Percentiles rank a stretch among this genome's conserved stretches.
Evolutionary conservation across 2,113 vertebrate genomes (phyloP).

Genomic region (Bungarus multicinctus): DNA sequence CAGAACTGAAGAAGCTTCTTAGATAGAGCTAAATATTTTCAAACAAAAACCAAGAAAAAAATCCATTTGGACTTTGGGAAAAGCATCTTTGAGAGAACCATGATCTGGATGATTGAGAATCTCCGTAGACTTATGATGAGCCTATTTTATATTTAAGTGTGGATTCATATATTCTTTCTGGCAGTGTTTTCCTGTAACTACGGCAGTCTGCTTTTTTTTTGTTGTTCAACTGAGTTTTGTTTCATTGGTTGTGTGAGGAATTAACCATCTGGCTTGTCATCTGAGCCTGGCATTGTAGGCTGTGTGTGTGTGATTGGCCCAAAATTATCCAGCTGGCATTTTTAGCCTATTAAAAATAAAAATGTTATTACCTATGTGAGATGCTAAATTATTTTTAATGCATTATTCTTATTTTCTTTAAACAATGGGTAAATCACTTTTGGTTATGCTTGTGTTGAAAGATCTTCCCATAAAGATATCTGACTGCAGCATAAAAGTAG

Average conservation of each 20-base stretch:
- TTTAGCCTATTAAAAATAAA: background rate
- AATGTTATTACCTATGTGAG: background rate
- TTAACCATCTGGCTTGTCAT: background rate
- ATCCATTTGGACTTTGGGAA: background rate
- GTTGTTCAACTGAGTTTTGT: background rate
- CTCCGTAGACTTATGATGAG: background rate
- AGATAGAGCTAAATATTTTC: background rate
- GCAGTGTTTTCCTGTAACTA: background rate
- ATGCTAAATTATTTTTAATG: background rate
- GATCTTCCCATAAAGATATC: background rate
- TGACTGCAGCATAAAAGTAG: background rate
- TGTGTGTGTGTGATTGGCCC: background rate
- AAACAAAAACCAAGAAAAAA: background rate
- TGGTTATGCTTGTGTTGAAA: background rate
- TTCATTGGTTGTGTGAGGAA: background rate
- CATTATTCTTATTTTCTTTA: background rate
- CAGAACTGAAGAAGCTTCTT: background rate
- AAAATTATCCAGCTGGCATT: background rate
- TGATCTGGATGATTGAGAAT: background rate
- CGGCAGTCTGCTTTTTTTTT: background rate
- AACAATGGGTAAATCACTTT: background rate
- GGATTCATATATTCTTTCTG: background rate
- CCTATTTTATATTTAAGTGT: background rate
- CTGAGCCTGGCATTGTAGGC: background rate
- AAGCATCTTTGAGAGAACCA: background rate